phyloP scores from a whole-genome alignment of 2,113 vertebrate species.

The Chamaetylas fuelleborni region DNA sequence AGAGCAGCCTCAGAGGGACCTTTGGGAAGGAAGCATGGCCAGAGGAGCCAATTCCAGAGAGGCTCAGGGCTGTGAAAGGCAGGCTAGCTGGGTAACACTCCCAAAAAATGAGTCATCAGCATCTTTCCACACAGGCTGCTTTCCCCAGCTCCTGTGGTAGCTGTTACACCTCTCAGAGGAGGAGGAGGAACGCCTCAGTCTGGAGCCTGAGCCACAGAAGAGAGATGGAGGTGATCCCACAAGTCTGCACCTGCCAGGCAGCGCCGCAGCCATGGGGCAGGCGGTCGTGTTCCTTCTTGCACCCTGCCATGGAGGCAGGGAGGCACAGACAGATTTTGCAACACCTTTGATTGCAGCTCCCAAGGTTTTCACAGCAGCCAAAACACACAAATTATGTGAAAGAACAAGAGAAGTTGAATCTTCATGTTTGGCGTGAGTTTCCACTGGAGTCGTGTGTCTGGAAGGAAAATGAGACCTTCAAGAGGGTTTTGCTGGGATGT shows the following conservation, averaged over 20 bases:
- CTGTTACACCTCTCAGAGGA: not conserved
- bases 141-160: not conserved
- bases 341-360: not conserved
- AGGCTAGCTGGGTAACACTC: not conserved
- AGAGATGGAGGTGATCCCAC: not conserved
- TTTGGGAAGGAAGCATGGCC: accelerated
- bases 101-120: not conserved
- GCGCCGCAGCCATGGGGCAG: not conserved
- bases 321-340: not conserved
- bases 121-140: not conserved
- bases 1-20: not conserved
- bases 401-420: not conserved
- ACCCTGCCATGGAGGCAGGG: not conserved
- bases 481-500: not conserved
- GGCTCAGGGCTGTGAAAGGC: not conserved
- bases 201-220: not conserved
- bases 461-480: not conserved
- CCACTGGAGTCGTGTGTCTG: accelerated
- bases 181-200: not conserved
- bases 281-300: not conserved
- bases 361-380: not conserved
- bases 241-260: slow-evolving; percentile 14
- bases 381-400: not conserved
- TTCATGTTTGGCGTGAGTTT: accelerated
- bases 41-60: not conserved